These are phyloP conservation scores for Pleuronectes platessa DNA, from an alignment of 2,113 vertebrate genomes.

Conservation along the genomic window DNA sequence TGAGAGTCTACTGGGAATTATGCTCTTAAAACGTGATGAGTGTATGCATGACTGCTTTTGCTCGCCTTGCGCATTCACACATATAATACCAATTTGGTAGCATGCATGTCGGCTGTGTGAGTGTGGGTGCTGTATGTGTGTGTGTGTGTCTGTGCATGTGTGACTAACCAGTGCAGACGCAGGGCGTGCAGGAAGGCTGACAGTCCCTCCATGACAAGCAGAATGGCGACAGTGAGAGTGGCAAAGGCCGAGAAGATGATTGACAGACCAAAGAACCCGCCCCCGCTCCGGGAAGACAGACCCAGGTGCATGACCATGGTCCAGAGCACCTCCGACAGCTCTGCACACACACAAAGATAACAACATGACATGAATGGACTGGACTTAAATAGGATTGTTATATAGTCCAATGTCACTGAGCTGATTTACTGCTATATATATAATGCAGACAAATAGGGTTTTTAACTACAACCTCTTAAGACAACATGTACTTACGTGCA, in stretches of 20 bases:
- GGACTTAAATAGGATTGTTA: not conserved
- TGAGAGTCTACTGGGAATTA: not conserved
- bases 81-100: not conserved
- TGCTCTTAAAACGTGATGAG: not conserved
- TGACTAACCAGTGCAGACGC: conserved; percentile 94
- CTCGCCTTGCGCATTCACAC: not conserved
- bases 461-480: not conserved
- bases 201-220: conserved; percentile 97
- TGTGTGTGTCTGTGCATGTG: conserved; percentile 9
- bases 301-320: conserved; percentile 94
- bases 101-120: not conserved
- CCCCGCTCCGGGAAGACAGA: conserved; percentile 85
- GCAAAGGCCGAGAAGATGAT: conserved; percentile 93
- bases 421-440: not conserved
- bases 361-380: not conserved
- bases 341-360: conserved; percentile 66
- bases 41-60: not conserved
- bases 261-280: conserved; percentile 86
- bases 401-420: not conserved
- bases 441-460: too few relatives aligned
- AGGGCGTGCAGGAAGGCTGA: conserved; percentile 96
- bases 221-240: conserved; percentile 91
- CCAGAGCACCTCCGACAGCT: conserved; percentile 96
- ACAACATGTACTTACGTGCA: conserved; percentile 86
- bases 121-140: not conserved